These are phyloP conservation scores for Athalia cordata DNA, from an alignment of 2,888 invertebrate genomes.

Conservation along the genomic window DNA sequence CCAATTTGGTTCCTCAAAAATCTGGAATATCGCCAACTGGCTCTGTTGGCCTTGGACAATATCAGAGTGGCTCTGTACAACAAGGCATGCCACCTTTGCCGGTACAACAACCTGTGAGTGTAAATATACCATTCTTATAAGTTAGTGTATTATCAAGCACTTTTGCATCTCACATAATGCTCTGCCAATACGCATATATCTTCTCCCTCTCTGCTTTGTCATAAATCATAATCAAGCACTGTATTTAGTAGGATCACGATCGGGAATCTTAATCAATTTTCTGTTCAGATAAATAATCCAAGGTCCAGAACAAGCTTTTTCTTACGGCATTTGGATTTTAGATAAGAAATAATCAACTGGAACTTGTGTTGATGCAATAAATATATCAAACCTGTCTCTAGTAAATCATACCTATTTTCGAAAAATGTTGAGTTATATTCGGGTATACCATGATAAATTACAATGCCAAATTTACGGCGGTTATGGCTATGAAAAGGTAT, in stretches of 20 bases:
- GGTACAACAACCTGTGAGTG: constrained; percentile 57
- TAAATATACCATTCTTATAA: constrained; percentile 5
- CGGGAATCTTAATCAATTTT: background rate
- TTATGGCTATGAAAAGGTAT: background rate
- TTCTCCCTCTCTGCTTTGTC: background rate
- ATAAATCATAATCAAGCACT: background rate
- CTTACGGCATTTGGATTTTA: background rate
- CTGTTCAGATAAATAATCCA: constrained; percentile 7
- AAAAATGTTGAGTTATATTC: background rate
- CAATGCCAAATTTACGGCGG: background rate
- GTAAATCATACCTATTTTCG: background rate
- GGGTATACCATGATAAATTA: background rate
- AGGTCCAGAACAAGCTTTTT: constrained; percentile 5
- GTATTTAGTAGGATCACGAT: background rate
- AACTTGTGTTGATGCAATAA: background rate
- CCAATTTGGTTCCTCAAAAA: constrained; percentile 45
- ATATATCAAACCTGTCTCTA: background rate
- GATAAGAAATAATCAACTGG: constrained; percentile 4
- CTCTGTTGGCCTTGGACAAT: constrained; percentile 49
- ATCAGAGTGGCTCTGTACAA: constrained; percentile 48
- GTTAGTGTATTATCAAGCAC: background rate
- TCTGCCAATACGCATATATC: background rate
- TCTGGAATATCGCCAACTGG: constrained; percentile 45
- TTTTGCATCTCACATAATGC: constrained; percentile 3
- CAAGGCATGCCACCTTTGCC: constrained; percentile 54